Percentiles rank a stretch among this genome's conserved stretches.
phyloP scores from a whole-genome alignment of 2,797 vertebrate species.

The Mionectes olivaceus region DNA sequence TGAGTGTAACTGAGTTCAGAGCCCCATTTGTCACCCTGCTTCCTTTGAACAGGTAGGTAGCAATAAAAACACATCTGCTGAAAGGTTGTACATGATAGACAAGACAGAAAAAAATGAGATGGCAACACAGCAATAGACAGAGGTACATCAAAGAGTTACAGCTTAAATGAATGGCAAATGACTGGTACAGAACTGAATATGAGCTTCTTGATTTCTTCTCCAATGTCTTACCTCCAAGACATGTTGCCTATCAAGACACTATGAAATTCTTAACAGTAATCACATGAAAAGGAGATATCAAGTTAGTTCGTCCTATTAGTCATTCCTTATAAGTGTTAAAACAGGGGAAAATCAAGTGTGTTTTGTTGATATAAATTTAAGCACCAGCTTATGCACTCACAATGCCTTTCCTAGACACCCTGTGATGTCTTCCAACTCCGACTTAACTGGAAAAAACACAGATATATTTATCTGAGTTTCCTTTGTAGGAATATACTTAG shows the following conservation, averaged over 20 bases:
- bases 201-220: not conserved
- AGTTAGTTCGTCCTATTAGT: not conserved
- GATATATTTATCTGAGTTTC: accelerated
- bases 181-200: not conserved
- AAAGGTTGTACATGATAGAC: not conserved
- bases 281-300: not conserved
- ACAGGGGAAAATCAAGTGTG: not conserved
- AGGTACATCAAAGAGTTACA: not conserved
- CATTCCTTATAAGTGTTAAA: not conserved
- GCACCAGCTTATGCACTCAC: not conserved
- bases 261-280: not conserved
- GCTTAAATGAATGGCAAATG: not conserved
- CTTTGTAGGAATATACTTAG: not conserved
- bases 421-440: not conserved
- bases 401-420: not conserved
- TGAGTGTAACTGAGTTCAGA: not conserved
- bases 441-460: not conserved
- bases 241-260: not conserved
- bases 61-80: not conserved
- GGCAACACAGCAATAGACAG: not conserved
- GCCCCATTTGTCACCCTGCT: not conserved
- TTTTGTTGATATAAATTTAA: not conserved
- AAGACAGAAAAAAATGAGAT: not conserved
- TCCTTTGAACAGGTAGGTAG: not conserved
- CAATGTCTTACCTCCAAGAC: not conserved